phyloP scores from a whole-genome alignment of 2,797 vertebrate genomes.

The Decapterus maruadsi region DNA sequence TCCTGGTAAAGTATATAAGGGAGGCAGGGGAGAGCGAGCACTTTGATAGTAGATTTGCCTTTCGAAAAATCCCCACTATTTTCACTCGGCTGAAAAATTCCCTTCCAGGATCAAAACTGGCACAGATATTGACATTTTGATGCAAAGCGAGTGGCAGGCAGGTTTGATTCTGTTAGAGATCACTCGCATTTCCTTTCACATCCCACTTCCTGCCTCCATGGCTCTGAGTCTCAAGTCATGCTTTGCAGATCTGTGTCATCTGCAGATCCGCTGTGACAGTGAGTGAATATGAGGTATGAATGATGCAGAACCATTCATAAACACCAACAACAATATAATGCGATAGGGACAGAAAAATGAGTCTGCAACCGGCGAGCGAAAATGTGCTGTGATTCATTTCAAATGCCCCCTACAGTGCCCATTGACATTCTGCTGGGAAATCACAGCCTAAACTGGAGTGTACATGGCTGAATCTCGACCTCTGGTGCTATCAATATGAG shows the following conservation, averaged over 20 bases:
- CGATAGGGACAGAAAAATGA: slow-evolving; percentile 66
- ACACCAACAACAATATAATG: slow-evolving; percentile 66
- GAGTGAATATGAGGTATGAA: slow-evolving; percentile 62
- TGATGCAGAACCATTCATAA: slow-evolving; percentile 68
- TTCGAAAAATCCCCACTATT: slow-evolving; percentile 47
- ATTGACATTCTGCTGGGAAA: slow-evolving; percentile 70
- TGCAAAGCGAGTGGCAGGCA: slow-evolving; percentile 66
- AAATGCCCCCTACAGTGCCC: slow-evolving; percentile 61
- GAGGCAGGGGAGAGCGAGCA: slow-evolving; percentile 27
- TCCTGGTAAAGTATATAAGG: slow-evolving; percentile 37
- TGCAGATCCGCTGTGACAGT: slow-evolving; percentile 61
- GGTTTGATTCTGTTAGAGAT: slow-evolving; percentile 63
- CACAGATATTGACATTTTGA: slow-evolving; percentile 66
- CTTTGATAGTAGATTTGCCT: slow-evolving; percentile 59
- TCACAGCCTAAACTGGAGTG: slow-evolving; percentile 24
- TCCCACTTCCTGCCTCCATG: slow-evolving; percentile 36
- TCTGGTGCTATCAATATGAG: slow-evolving; percentile 47
- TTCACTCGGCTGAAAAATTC: slow-evolving; percentile 50
- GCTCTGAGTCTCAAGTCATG: slow-evolving; percentile 43
- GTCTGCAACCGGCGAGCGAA: slow-evolving; percentile 56
- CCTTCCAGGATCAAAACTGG: slow-evolving; percentile 59
- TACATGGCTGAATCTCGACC: slow-evolving; percentile 42
- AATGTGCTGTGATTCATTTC: slow-evolving; percentile 67
- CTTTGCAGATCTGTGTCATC: slow-evolving; percentile 66
- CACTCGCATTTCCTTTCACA: slow-evolving; percentile 64